Conservation (phyloP, 2,797 vertebrate species). For the Danio jaintianensis region DNA sequence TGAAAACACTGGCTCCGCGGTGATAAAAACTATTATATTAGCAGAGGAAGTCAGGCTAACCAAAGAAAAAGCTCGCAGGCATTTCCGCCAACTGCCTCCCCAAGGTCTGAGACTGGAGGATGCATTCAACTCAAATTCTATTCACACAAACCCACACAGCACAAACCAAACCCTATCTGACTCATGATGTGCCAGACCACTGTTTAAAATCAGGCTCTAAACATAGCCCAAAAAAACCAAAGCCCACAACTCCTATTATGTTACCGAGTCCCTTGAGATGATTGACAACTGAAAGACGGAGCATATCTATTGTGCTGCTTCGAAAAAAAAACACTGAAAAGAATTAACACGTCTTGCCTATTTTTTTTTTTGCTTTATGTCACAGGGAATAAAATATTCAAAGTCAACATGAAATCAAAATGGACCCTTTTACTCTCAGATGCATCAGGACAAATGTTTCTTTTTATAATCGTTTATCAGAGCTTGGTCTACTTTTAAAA, state of each 20-base stretch:
- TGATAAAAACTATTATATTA: constrained; percentile 43
- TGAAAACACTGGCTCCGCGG: constrained; percentile 32
- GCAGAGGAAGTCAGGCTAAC: constrained; percentile 48
- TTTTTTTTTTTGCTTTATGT: not conserved
- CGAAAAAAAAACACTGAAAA: not conserved
- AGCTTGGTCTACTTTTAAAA: not conserved
- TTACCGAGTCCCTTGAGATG: not conserved
- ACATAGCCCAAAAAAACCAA: constrained; percentile 35
- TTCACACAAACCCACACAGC: constrained; percentile 47
- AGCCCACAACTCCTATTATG: constrained; percentile 13
- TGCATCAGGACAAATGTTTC: not conserved
- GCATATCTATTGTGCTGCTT: constrained; percentile 2
- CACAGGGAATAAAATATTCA: not conserved
- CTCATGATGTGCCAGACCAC: constrained; percentile 43
- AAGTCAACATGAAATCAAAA: not conserved
- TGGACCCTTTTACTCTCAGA: not conserved
- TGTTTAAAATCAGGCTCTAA: constrained; percentile 42
- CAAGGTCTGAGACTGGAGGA: constrained; percentile 37
- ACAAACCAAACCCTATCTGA: constrained; percentile 44
- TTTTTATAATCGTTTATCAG: not conserved
- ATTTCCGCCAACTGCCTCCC: constrained; percentile 38
- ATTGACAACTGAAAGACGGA: constrained; percentile 33
- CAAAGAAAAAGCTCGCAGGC: constrained; percentile 30
- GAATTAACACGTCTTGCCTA: not conserved
- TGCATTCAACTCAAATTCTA: constrained; percentile 38